phyloP scores from a whole-genome alignment of 2,113 vertebrate species.

The Gobius niger region DNA sequence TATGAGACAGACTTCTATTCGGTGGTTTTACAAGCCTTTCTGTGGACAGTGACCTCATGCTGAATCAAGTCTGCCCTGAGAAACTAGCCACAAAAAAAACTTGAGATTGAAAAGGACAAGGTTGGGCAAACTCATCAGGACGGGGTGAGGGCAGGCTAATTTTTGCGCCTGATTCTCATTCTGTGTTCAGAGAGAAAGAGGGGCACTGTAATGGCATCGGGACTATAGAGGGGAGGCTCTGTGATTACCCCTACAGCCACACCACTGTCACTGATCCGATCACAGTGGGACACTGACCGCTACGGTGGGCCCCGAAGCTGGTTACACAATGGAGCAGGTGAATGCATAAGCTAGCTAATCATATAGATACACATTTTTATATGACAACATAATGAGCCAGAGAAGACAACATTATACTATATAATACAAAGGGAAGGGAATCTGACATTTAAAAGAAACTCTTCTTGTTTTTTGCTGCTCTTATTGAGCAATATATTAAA shows the following conservation, averaged over 20 bases:
- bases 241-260: slow-evolving; percentile 65
- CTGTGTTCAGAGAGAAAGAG: slow-evolving; percentile 60
- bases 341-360: not conserved
- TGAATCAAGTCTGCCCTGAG: slow-evolving; percentile 34
- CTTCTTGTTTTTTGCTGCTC: too few relatives aligned
- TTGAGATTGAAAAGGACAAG: slow-evolving; percentile 34
- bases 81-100: slow-evolving; percentile 18
- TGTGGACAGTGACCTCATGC: slow-evolving; percentile 30
- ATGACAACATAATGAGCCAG: too few relatives aligned
- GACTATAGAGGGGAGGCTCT: slow-evolving; percentile 32
- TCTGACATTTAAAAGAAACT: too few relatives aligned
- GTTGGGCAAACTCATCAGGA: slow-evolving; percentile 56
- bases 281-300: slow-evolving; percentile 55
- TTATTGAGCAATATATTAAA: too few relatives aligned
- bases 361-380: too few relatives aligned
- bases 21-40: not conserved
- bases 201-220: slow-evolving; percentile 37
- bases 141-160: slow-evolving; percentile 39
- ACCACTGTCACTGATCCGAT: slow-evolving; percentile 69
- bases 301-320: slow-evolving; percentile 37
- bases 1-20: not conserved
- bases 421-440: too few relatives aligned
- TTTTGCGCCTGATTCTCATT: slow-evolving; percentile 53
- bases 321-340: slow-evolving; percentile 12
- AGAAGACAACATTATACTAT: too few relatives aligned